Conservation (phyloP, 2,113 vertebrate genomes). For the Osmerus mordax region DNA sequence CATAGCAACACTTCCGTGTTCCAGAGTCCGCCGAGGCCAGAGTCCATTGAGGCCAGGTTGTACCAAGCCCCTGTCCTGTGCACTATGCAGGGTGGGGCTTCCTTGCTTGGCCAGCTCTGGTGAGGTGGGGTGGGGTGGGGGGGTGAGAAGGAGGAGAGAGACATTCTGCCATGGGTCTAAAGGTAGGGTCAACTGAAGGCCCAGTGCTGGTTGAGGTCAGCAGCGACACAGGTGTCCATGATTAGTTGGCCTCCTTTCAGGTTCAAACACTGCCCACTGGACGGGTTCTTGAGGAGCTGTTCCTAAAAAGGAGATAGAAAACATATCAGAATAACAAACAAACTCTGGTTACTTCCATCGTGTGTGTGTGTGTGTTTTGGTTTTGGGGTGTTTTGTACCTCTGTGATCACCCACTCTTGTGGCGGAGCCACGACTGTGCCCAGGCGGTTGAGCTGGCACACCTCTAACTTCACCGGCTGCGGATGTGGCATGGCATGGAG, state of each 20-base stretch:
- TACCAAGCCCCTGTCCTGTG: neutral
- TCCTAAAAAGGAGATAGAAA: slow-evolving; percentile 62
- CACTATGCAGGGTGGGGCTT: slow-evolving; percentile 6
- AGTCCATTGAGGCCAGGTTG: slow-evolving; percentile 7
- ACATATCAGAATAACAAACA: neutral
- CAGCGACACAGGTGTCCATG: slow-evolving; percentile 72
- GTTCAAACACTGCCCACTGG: slow-evolving; percentile 77
- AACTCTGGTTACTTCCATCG: neutral
- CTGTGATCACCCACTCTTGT: slow-evolving; percentile 83
- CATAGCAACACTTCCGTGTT: neutral
- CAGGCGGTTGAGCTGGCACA: slow-evolving; percentile 77
- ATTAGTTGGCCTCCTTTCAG: slow-evolving; percentile 65
- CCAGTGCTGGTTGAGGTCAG: slow-evolving; percentile 81
- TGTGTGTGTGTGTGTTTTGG: neutral
- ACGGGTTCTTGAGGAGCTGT: slow-evolving; percentile 77
- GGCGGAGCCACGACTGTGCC: slow-evolving; percentile 69
- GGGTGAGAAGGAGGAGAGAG: slow-evolving; percentile 5
- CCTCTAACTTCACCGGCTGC: slow-evolving; percentile 67
- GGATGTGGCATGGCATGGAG: slow-evolving; percentile 62
- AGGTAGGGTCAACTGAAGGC: slow-evolving; percentile 72
- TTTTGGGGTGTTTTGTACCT: slow-evolving; percentile 68
- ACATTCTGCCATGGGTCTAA: slow-evolving; percentile 10
- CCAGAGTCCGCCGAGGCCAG: slow-evolving; percentile 10
- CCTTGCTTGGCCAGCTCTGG: neutral
- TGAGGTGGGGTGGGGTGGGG: neutral